phyloP scores from a whole-genome alignment of 2,113 vertebrate genomes.

The Otis tarda region DNA sequence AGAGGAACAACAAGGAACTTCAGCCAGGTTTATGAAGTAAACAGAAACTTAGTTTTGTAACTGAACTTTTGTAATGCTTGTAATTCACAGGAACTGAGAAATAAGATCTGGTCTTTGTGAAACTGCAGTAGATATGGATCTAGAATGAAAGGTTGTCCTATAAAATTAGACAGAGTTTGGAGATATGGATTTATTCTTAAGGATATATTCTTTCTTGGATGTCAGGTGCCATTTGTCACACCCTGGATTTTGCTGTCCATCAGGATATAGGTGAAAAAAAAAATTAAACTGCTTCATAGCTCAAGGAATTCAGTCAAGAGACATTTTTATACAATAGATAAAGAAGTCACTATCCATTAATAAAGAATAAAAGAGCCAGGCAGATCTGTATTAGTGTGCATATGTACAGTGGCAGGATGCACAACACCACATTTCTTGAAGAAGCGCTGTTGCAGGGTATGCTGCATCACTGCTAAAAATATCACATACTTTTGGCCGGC shows the following conservation, averaged over 20 bases:
- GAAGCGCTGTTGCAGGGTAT: background rate
- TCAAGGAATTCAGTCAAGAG: slow-evolving; percentile 66
- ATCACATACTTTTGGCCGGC: background rate
- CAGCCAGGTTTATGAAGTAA: background rate
- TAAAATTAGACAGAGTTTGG: slow-evolving; percentile 75
- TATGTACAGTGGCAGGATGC: slow-evolving; percentile 4
- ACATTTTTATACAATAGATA: slow-evolving; percentile 34
- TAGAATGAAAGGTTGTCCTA: slow-evolving; percentile 73
- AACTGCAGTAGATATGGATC: slow-evolving; percentile 72
- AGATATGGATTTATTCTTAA: slow-evolving; percentile 78
- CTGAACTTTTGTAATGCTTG: slow-evolving; percentile 28
- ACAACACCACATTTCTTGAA: slow-evolving; percentile 1
- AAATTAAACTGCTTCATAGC: slow-evolving; percentile 39
- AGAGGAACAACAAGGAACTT: background rate
- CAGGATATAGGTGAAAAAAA: slow-evolving; percentile 71
- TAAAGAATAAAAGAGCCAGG: background rate
- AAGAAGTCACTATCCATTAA: slow-evolving; percentile 30
- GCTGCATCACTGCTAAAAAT: background rate
- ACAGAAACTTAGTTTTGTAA: slow-evolving; percentile 42
- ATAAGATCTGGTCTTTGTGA: slow-evolving; percentile 54
- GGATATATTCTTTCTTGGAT: slow-evolving; percentile 75
- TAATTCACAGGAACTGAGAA: slow-evolving; percentile 55
- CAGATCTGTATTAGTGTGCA: background rate
- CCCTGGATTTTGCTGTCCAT: slow-evolving; percentile 76
- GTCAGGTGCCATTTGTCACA: slow-evolving; percentile 82